phyloP scores from a whole-genome alignment of 2,797 vertebrate species.

The Smutsia gigantea region DNA sequence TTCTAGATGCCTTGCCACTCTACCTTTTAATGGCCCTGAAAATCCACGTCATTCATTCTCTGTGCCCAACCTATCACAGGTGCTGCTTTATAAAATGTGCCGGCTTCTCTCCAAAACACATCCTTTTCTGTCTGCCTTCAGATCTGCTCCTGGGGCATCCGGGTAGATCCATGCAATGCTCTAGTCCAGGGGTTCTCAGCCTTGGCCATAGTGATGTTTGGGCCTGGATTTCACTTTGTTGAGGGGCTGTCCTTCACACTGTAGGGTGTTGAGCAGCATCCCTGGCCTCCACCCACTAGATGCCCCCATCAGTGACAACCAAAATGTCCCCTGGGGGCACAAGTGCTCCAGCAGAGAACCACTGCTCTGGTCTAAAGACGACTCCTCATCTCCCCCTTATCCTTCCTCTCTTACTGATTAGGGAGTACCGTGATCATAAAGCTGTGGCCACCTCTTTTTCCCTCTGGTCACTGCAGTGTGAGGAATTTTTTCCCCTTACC shows the following conservation, averaged over 20 bases:
- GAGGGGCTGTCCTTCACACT: neutral
- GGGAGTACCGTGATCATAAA: neutral
- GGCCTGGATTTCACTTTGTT: neutral
- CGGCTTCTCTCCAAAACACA: neutral
- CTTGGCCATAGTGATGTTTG: neutral
- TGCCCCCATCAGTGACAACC: neutral
- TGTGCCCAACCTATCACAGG: constrained; percentile 14
- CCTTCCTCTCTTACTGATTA: neutral
- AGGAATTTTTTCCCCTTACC: neutral
- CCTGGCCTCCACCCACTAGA: neutral
- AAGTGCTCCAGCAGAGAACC: neutral
- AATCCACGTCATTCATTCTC: constrained; percentile 15
- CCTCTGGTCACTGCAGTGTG: neutral
- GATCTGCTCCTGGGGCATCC: neutral
- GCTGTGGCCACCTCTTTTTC: neutral
- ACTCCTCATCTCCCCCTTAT: neutral
- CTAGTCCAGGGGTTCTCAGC: neutral
- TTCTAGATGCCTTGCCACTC: neutral
- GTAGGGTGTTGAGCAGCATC: neutral
- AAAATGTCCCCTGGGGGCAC: neutral
- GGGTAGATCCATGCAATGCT: neutral
- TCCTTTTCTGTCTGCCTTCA: neutral
- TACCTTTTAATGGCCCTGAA: neutral
- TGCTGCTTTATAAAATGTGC: neutral
- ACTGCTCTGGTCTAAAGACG: neutral